phyloP scores from a whole-genome alignment of 2,888 invertebrate genomes.

The Epinotia brunnichana region DNA sequence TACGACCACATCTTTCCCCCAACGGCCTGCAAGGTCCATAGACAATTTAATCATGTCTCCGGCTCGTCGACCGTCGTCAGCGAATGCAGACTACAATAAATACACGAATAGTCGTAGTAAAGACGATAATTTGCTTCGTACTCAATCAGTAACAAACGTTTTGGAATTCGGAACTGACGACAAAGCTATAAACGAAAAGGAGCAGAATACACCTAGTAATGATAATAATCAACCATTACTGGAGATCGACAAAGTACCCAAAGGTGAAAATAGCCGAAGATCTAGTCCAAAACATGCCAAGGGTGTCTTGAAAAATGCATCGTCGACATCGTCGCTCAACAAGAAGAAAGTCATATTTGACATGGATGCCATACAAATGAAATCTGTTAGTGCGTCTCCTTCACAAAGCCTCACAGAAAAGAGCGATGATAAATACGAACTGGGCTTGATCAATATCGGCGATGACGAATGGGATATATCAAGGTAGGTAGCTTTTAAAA shows the following conservation, averaged over 20 bases:
- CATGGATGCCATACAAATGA: conserved; percentile 83
- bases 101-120: conserved; percentile 54
- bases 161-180: conserved; percentile 48
- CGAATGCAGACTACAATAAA: conserved; percentile 58
- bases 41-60: conserved; percentile 73
- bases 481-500: conserved; percentile 65
- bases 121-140: conserved; percentile 52
- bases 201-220: conserved; percentile 56
- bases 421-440: conserved; percentile 70
- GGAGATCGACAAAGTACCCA: conserved; percentile 57
- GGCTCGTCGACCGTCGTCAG: conserved; percentile 66
- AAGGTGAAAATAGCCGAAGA: conserved; percentile 61
- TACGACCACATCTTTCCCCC: conserved; percentile 47
- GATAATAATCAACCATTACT: conserved; percentile 62
- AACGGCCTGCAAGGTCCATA: conserved; percentile 62
- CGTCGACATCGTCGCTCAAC: conserved; percentile 80
- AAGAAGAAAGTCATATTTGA: conserved; percentile 87
- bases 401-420: conserved; percentile 77
- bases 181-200: conserved; percentile 43
- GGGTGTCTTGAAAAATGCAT: conserved; percentile 84
- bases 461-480: conserved; percentile 82
- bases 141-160: conserved; percentile 63
- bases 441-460: conserved; percentile 73
- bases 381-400: conserved; percentile 80
- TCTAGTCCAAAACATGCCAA: conserved; percentile 70